phyloP scores from a whole-genome alignment of 37 sponge, comb jelly and placozoan species.

The Cliona cf. orientalis region DNA sequence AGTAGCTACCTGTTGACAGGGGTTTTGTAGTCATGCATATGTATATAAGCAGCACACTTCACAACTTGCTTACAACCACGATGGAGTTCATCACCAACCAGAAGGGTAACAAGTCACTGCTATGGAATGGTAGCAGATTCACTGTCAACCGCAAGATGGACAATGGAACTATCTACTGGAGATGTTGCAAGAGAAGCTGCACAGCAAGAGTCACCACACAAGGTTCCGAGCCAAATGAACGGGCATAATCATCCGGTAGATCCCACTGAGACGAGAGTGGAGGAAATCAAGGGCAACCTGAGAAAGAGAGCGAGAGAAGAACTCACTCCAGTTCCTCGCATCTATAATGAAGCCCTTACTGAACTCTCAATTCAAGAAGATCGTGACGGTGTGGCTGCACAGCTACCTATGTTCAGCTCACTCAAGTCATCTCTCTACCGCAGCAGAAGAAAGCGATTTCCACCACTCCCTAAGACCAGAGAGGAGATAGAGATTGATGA shows the following conservation, averaged over 20 bases:
- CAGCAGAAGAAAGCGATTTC: neutral
- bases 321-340: neutral
- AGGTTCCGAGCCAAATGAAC: neutral
- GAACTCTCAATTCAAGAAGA: neutral
- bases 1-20: too few species aligned
- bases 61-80: too few species aligned
- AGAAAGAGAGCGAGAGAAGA: constrained; percentile 7
- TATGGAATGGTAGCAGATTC: too few species aligned
- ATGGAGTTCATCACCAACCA: too few species aligned
- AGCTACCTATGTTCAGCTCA: neutral
- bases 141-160: neutral
- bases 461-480: neutral
- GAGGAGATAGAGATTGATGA: neutral
- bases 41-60: too few species aligned
- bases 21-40: too few species aligned
- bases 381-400: neutral
- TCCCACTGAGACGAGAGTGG: neutral
- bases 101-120: too few species aligned
- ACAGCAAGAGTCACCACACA: neutral
- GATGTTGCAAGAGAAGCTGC: neutral
- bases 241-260: neutral
- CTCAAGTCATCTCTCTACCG: neutral
- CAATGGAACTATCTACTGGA: neutral
- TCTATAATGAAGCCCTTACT: neutral
- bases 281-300: neutral